phyloP scores from a whole-genome alignment of 2,888 invertebrate species.

The Osmoderma eremita region DNA sequence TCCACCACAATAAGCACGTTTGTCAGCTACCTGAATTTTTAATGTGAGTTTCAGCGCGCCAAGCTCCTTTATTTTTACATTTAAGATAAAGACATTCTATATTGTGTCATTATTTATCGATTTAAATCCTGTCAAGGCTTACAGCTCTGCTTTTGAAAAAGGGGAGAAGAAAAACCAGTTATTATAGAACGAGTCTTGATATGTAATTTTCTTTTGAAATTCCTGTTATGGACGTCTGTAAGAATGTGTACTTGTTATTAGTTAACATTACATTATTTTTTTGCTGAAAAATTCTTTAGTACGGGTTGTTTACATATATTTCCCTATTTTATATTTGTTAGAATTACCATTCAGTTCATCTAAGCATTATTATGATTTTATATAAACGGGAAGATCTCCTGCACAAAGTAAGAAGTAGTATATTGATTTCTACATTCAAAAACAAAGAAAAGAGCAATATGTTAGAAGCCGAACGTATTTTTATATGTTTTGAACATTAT shows the following conservation, averaged over 20 bases:
- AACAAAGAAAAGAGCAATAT: too few relatives aligned
- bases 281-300: too few relatives aligned
- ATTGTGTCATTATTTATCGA: slow-evolving; percentile 28
- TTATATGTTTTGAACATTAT: too few relatives aligned
- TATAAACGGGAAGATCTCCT: too few relatives aligned
- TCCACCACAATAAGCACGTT: slow-evolving; percentile 17
- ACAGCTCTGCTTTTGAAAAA: slow-evolving; percentile 8
- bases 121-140: slow-evolving; percentile 23
- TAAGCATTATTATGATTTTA: too few relatives aligned
- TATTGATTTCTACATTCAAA: too few relatives aligned
- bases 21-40: slow-evolving; percentile 21
- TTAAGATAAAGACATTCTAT: slow-evolving; percentile 27
- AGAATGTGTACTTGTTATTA: neutral
- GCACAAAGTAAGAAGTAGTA: too few relatives aligned
- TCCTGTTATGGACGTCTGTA: neutral
- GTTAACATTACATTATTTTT: too few relatives aligned
- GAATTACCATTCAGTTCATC: too few relatives aligned
- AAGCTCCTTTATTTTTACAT: slow-evolving; percentile 7
- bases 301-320: neutral
- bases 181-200: slow-evolving; percentile 1
- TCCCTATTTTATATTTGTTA: neutral
- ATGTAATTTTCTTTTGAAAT: slow-evolving; percentile 9
- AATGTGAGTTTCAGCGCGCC: slow-evolving; percentile 3
- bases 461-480: too few relatives aligned
- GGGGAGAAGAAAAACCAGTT: slow-evolving; percentile 15